These are phyloP conservation scores for Porites cylindrica DNA, from an alignment of 92 coral and sea anemone species.

Conservation along the genomic window DNA sequence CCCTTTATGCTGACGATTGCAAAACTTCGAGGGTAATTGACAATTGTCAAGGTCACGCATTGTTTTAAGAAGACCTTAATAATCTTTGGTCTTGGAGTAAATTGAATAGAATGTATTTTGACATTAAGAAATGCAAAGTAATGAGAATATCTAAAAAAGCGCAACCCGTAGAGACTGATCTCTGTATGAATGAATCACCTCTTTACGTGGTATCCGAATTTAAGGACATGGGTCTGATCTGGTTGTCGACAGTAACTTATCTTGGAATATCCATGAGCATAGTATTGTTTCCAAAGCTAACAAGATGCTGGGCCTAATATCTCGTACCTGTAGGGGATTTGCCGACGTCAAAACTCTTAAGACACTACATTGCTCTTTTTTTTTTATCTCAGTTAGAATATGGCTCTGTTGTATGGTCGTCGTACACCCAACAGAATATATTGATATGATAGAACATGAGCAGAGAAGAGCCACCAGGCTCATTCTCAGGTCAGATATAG, in stretches of 20 bases:
- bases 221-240: constrained; percentile 39
- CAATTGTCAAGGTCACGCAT: not conserved
- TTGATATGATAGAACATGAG: constrained; percentile 29
- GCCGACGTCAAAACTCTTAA: constrained; percentile 39
- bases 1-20: not conserved
- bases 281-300: constrained; percentile 20
- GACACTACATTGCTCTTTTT: constrained; percentile 35
- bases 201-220: constrained; percentile 36
- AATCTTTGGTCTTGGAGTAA: constrained; percentile 11
- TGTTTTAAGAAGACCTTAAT: not conserved
- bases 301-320: constrained; percentile 45
- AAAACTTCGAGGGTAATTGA: not conserved
- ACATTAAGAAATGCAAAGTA: not conserved
- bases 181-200: constrained; percentile 27
- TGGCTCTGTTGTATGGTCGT: constrained; percentile 48
- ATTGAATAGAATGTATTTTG: constrained; percentile 1
- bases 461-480: constrained; percentile 41
- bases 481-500: constrained; percentile 27
- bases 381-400: constrained; percentile 27
- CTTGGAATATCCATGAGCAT: constrained; percentile 45
- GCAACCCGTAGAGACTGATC: constrained; percentile 12
- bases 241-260: not conserved
- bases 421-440: constrained; percentile 22
- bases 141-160: constrained; percentile 35
- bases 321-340: constrained; percentile 25